A percentile compares a stretch with the other conserved stretches of the same genome.
Evolutionary conservation across 2,797 vertebrate genomes (phyloP).

Genomic region (Anguilla anguilla): DNA sequence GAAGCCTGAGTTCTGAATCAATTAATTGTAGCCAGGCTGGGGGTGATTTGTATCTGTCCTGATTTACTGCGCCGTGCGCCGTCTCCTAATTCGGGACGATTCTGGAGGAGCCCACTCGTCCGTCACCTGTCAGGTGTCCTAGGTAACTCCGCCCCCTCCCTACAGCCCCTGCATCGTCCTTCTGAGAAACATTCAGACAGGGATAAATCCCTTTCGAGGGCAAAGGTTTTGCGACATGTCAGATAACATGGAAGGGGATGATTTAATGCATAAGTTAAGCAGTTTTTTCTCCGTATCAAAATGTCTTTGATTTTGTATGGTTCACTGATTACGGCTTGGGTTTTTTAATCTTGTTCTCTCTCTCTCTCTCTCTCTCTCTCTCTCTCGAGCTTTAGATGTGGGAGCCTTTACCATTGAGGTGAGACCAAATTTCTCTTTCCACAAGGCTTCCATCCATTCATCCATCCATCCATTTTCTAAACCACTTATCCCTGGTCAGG

Average conservation of each 20-base stretch:
- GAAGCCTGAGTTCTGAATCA: slow-evolving; percentile 52
- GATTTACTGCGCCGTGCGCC: slow-evolving; percentile 31
- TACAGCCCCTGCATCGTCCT: slow-evolving; percentile 37
- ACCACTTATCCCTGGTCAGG: too few relatives aligned
- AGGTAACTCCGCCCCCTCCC: slow-evolving; percentile 54
- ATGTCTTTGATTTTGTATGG: slow-evolving; percentile 20
- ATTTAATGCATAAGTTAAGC: slow-evolving; percentile 39
- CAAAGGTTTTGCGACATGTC: slow-evolving; percentile 58
- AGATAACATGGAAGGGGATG: slow-evolving; percentile 51
- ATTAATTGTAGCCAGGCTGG: slow-evolving; percentile 49
- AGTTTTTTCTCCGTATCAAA: slow-evolving; percentile 26
- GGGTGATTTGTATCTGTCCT: slow-evolving; percentile 53
- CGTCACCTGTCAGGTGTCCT: slow-evolving; percentile 60
- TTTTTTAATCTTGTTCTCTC: background rate
- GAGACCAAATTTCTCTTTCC: background rate
- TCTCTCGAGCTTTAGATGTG: background rate
- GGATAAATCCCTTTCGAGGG: slow-evolving; percentile 51
- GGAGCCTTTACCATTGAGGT: background rate
- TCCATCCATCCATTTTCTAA: too few relatives aligned
- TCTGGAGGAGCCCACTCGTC: slow-evolving; percentile 57
- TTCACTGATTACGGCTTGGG: background rate
- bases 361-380: background rate
- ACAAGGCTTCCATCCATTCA: background rate
- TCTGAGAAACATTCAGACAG: slow-evolving; percentile 41
- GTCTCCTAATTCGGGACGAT: slow-evolving; percentile 44